Evolutionary conservation across 1,140 invertebrate genomes (phyloP).

Genomic region (Aphaenogaster floridana): DNA sequence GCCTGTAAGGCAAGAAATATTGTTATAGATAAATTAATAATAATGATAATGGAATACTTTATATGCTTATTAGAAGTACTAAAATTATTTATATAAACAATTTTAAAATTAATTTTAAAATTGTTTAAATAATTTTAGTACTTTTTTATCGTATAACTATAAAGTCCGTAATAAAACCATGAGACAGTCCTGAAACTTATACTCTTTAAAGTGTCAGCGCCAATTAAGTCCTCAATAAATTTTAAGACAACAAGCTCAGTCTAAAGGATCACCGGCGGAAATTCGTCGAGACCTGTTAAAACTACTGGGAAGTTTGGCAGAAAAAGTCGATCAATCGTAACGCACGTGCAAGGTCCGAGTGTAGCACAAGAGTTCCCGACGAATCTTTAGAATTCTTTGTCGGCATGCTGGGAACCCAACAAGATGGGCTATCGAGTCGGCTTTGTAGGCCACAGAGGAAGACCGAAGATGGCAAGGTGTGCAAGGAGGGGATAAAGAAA

Average conservation of each 20-base stretch:
- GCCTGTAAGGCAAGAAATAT: background rate
- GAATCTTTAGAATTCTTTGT: constrained; percentile 77
- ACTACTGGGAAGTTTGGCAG: constrained; percentile 16
- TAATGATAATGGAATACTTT: constrained; percentile 5
- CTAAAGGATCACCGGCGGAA: background rate
- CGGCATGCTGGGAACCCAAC: constrained; percentile 58
- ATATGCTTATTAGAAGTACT: background rate
- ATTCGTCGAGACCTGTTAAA: constrained; percentile 35
- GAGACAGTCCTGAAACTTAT: background rate
- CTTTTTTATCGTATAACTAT: background rate
- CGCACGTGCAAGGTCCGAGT: constrained; percentile 22
- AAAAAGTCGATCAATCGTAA: constrained; percentile 72
- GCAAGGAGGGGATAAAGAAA: constrained; percentile 52
- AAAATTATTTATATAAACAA: no score
- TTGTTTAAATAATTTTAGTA: background rate
- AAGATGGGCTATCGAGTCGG: constrained; percentile 27
- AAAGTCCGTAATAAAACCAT: background rate
- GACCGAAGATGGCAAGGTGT: constrained; percentile 32
- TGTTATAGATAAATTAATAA: background rate
- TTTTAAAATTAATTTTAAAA: no score
- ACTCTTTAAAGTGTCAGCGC: background rate
- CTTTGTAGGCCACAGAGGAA: constrained; percentile 41
- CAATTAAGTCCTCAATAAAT: constrained; percentile 31
- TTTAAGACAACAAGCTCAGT: background rate
- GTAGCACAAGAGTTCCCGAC: constrained; percentile 44